These are phyloP conservation scores for Eumaeus atala DNA, from an alignment of 1,140 invertebrate genomes.

Conservation along the genomic window DNA sequence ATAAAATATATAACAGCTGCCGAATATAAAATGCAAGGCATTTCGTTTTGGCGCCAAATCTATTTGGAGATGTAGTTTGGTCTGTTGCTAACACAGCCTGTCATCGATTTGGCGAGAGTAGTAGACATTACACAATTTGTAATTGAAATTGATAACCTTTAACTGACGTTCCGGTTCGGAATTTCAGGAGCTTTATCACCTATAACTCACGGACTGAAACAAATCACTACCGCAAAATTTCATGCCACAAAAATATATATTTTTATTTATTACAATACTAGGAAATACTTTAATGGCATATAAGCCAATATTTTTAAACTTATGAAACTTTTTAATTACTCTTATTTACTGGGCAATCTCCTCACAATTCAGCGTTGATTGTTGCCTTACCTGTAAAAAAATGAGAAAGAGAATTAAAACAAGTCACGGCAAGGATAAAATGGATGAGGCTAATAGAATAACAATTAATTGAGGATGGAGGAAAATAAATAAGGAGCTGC, in stretches of 20 bases:
- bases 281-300: no score
- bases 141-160: no score
- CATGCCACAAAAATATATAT: no score
- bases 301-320: no score
- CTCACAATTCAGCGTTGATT: no score
- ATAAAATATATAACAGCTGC: neutral
- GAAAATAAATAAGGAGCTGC: conserved; percentile 12
- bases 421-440: conserved; percentile 6
- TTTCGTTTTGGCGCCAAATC: conserved; percentile 8
- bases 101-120: neutral
- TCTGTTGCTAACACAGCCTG: conserved; percentile 1
- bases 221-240: no score
- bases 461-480: conserved; percentile 7
- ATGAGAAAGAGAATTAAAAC: conserved; percentile 8
- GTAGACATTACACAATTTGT: neutral
- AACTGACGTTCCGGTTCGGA: no score
- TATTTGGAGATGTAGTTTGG: neutral
- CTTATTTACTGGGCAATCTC: no score
- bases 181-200: no score
- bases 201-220: no score
- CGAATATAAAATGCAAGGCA: conserved; percentile 6
- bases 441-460: conserved; percentile 12
- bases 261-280: no score
- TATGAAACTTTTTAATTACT: no score
- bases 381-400: conserved; percentile 2